Percentiles rank a stretch among this genome's conserved stretches.
Conservation (phyloP, 2,113 vertebrate genomes). For the Tachuris rubrigastra region DNA sequence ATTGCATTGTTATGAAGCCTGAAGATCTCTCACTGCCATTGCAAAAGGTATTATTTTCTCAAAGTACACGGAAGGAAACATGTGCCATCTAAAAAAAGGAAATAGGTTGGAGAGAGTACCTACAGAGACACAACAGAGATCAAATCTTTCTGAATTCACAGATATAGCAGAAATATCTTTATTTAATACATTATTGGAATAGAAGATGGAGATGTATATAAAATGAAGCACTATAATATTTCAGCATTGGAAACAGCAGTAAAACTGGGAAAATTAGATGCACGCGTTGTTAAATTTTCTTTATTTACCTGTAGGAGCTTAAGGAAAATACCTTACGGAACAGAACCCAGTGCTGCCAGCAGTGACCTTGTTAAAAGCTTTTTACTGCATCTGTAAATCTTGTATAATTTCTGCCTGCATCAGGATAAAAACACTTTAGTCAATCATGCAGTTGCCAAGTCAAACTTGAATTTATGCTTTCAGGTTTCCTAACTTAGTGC, state of each 20-base stretch:
- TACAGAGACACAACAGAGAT: not conserved
- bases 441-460: not conserved
- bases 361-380: not conserved
- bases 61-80: not conserved
- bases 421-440: not conserved
- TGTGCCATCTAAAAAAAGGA: not conserved
- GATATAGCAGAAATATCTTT: not conserved
- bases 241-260: not conserved
- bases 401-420: not conserved
- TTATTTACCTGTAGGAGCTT: not conserved
- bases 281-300: not conserved
- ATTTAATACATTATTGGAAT: not conserved
- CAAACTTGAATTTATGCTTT: not conserved
- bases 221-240: not conserved
- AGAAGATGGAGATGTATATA: not conserved
- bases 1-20: not conserved
- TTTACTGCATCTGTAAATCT: not conserved
- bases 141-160: not conserved
- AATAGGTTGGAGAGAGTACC: not conserved
- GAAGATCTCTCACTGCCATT: not conserved
- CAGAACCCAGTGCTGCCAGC: not conserved
- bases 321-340: not conserved
- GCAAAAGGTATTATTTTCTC: not conserved
- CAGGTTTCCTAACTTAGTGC: rapidly evolving
- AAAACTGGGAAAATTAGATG: not conserved